Evolutionary conservation across 2,888 invertebrate genomes (phyloP).

Genomic region (Sminthurinus aureus): DNA sequence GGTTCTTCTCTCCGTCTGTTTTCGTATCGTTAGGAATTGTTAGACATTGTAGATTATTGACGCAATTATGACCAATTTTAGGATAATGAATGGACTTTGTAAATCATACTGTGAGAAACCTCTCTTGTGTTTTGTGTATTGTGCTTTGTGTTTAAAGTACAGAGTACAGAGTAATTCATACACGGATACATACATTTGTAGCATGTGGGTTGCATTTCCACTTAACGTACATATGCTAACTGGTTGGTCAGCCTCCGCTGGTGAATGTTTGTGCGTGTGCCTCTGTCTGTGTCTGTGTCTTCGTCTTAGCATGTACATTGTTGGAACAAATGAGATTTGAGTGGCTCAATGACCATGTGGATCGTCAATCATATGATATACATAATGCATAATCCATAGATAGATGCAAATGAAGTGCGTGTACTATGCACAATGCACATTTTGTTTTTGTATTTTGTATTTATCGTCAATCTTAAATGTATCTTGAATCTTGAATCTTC

Average conservation of each 20-base stretch:
- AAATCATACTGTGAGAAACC: conserved; percentile 38
- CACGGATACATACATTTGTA: no score
- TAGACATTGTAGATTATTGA: conserved; percentile 33
- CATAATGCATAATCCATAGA: neutral
- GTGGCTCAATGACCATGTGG: neutral
- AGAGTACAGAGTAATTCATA: no score
- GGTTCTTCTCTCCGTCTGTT: neutral
- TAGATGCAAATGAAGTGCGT: neutral
- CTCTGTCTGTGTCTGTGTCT: no score
- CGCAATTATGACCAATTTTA: conserved; percentile 48
- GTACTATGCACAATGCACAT: neutral
- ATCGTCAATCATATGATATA: neutral
- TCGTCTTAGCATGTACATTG: neutral
- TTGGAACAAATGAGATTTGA: neutral
- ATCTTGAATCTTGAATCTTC: no score
- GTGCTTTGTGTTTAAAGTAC: neutral
- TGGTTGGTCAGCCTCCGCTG: neutral
- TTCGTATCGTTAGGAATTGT: conserved; percentile 8
- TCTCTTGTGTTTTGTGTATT: no score
- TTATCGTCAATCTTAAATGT: neutral
- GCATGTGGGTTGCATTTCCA: no score
- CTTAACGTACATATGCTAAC: no score
- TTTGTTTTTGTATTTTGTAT: neutral
- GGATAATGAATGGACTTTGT: conserved; percentile 44
- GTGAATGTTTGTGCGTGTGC: no score